Base-by-base conservation (phyloP, 2,888 invertebrate genomes). In the Cephus runcator region DNA sequence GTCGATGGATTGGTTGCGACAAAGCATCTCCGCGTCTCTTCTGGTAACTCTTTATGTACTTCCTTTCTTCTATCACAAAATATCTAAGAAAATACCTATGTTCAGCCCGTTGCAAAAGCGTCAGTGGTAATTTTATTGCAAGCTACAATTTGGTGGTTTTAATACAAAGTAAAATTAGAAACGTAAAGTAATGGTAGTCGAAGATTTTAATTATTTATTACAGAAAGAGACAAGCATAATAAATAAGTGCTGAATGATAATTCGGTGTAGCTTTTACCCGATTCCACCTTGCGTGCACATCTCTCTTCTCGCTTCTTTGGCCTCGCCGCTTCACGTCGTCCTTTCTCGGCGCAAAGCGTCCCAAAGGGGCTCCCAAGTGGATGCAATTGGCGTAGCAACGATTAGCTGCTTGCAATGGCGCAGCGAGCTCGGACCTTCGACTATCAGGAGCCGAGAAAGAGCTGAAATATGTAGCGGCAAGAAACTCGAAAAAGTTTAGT, bases 401-500 rank as follows among this genome's bases (percentile, higher is more conserved):
- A 56, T 56, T 56, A 23, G 56, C 23, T 56, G 56, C 9, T 23
- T 23, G 2, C 56, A 56, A 56, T 56, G 56, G 56, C 56, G 56
- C 23, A 56, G 56, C 56, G 15, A 56, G 0, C 23, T 56, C 40
- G 40, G 23, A 56, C 1, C 56, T 23, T 56, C 56, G 23, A 1
- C 56, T 9, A 23, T 56, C 56, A 56, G 15, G 56, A 56, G 56
- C 56, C 9, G 15, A 56, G 23, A 23, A 9, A 56, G 23, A 56
- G 40, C 40, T 40, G 40, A 40, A 40, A 69, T 69, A 33, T 30
- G 69, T 69, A 69, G 71, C 71, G 12, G 71, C 71, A 71, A 71
- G 34, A 71, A 71, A 71, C 36, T 34, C 30, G 35, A 74, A 56
- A 40, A 56, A 36, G 12, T 76, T 79, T 76, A 79, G 79, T 79